A percentile compares a stretch with the other conserved stretches of the same genome.
Conservation (phyloP, 1,140 invertebrate genomes). For the Acromyrmex charruanus region DNA sequence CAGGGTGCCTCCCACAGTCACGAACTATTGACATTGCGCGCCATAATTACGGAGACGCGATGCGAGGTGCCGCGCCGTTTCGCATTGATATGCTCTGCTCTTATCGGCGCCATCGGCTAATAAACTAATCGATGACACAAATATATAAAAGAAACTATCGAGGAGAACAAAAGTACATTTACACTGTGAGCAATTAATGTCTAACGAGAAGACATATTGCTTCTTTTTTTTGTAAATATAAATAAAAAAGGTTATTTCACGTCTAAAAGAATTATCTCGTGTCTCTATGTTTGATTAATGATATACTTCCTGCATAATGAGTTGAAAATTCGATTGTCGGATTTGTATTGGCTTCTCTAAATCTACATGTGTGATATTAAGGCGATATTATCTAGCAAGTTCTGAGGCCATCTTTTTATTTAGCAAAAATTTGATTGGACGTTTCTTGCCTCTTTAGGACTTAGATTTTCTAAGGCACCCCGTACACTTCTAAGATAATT, state of each 20-base stretch:
- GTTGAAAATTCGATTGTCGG: slow-evolving; percentile 13
- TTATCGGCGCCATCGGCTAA: slow-evolving; percentile 32
- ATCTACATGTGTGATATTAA: background rate
- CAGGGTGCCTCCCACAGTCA: slow-evolving; percentile 62
- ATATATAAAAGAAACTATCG: slow-evolving; percentile 27
- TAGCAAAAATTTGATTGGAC: slow-evolving; percentile 33
- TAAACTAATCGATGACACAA: slow-evolving; percentile 56
- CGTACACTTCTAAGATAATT: slow-evolving; percentile 1
- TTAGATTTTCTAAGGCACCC: slow-evolving; percentile 22
- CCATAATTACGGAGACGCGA: slow-evolving; percentile 49
- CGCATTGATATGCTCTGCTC: slow-evolving; percentile 39
- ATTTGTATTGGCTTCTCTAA: slow-evolving; percentile 1
- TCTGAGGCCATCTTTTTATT: slow-evolving; percentile 19
- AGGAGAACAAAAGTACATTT: background rate
- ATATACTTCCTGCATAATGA: background rate
- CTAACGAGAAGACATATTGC: background rate
- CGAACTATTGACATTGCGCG: slow-evolving; percentile 58
- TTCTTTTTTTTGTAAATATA: background rate
- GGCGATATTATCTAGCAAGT: slow-evolving; percentile 11
- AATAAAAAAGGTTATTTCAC: background rate
- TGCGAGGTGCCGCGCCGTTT: slow-evolving; percentile 15
- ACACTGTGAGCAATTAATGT: background rate
- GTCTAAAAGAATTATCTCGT: background rate
- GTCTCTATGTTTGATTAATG: background rate
- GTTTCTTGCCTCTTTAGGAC: background rate